These are phyloP conservation scores for Orycteropus afer DNA, from an alignment of 2,113 vertebrate species.

Conservation along the genomic window DNA sequence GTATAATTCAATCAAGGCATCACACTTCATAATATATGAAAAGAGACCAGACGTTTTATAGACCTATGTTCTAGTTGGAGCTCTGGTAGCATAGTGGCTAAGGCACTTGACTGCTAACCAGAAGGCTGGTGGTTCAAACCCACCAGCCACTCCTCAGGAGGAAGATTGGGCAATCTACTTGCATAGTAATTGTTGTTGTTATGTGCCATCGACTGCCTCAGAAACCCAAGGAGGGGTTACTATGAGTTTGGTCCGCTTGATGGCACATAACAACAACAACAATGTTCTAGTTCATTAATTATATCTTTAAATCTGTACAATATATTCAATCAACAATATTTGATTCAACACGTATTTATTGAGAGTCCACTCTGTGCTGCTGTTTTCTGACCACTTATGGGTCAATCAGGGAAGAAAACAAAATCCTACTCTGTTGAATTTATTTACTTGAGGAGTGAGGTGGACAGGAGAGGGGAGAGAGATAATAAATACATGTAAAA, in stretches of 20 bases:
- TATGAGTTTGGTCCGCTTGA: too few species aligned
- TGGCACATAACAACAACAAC: too few species aligned
- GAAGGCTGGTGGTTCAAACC: too few species aligned
- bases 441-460: not conserved
- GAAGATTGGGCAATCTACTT: too few species aligned
- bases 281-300: slow-evolving; percentile 6
- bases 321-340: slow-evolving; percentile 1
- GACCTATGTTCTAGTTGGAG: not conserved
- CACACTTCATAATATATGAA: not conserved
- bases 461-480: not conserved
- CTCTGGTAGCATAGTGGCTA: too few species aligned
- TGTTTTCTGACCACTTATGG: not conserved
- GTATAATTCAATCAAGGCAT: not conserved
- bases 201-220: too few species aligned
- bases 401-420: not conserved
- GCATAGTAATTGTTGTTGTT: too few species aligned
- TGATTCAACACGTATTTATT: slow-evolving; percentile 15
- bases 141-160: too few species aligned
- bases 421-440: not conserved
- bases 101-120: too few species aligned
- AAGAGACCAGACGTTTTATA: not conserved
- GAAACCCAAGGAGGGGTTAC: too few species aligned
- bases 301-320: not conserved
- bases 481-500: not conserved
- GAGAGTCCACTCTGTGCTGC: not conserved